Conservation (phyloP, 2,113 vertebrate genomes). For the Campylomormyrus numenius region DNA sequence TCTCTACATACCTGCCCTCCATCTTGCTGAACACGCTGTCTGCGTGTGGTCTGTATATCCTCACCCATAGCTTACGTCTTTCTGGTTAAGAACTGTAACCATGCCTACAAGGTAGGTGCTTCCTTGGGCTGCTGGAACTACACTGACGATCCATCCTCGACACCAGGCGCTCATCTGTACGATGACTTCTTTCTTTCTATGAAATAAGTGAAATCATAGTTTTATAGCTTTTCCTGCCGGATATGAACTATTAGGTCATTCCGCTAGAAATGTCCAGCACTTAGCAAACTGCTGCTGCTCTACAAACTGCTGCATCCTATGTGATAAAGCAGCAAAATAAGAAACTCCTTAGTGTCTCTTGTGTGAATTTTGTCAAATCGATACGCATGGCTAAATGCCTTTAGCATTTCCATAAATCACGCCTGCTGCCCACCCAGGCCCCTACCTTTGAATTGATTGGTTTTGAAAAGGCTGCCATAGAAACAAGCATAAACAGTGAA, state of each 20-base stretch:
- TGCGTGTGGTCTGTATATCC: background rate
- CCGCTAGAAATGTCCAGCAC: background rate
- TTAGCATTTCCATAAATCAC: constrained; percentile 39
- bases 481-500: constrained; percentile 42
- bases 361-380: constrained; percentile 28
- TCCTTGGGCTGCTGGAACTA: background rate
- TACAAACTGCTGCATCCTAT: background rate
- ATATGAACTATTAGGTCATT: background rate
- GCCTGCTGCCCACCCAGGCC: constrained; percentile 28
- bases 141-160: background rate
- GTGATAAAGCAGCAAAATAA: background rate
- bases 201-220: background rate
- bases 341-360: background rate
- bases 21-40: background rate
- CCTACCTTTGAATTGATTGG: constrained; percentile 42
- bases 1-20: background rate
- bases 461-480: constrained; percentile 37
- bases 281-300: background rate
- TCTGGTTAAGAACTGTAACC: background rate
- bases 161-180: background rate
- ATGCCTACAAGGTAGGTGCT: background rate
- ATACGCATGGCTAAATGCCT: constrained; percentile 33
- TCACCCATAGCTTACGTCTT: background rate
- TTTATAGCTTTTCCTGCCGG: background rate
- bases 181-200: background rate